These are phyloP conservation scores for Tachysurus vachellii DNA, from an alignment of 2,113 vertebrate species.

Conservation along the genomic window DNA sequence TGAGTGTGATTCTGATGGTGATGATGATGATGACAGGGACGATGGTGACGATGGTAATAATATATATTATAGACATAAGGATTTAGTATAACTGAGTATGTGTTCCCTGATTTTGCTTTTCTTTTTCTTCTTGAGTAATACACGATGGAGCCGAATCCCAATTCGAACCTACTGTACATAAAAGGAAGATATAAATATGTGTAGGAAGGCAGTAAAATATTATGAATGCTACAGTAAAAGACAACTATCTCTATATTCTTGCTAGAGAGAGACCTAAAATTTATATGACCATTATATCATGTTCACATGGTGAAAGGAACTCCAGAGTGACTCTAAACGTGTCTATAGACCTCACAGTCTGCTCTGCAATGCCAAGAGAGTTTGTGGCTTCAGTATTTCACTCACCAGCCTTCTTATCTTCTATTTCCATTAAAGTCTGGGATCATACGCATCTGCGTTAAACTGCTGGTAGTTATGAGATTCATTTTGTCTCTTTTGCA, in stretches of 20 bases:
- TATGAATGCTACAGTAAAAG: neutral
- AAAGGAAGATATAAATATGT: neutral
- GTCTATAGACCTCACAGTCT: neutral
- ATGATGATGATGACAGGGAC: too few relatives aligned
- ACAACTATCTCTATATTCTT: neutral
- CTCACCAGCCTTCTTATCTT: neutral
- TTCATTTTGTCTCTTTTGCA: neutral
- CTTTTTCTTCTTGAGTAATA: neutral
- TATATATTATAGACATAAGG: too few relatives aligned
- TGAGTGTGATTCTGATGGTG: too few relatives aligned
- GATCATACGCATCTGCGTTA: neutral
- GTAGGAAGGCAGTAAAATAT: neutral
- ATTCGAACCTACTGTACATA: neutral
- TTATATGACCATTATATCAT: neutral
- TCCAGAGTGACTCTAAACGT: too few relatives aligned
- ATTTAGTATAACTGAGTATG: neutral
- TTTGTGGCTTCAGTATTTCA: neutral
- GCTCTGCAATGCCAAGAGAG: neutral
- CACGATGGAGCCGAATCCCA: neutral
- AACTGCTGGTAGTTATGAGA: neutral
- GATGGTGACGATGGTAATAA: too few relatives aligned
- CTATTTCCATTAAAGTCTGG: neutral
- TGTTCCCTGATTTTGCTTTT: neutral
- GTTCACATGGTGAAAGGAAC: neutral
- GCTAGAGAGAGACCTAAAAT: too few relatives aligned